Conservation (phyloP, 2,888 invertebrate genomes). For the Caenorhabditis imperialis region DNA sequence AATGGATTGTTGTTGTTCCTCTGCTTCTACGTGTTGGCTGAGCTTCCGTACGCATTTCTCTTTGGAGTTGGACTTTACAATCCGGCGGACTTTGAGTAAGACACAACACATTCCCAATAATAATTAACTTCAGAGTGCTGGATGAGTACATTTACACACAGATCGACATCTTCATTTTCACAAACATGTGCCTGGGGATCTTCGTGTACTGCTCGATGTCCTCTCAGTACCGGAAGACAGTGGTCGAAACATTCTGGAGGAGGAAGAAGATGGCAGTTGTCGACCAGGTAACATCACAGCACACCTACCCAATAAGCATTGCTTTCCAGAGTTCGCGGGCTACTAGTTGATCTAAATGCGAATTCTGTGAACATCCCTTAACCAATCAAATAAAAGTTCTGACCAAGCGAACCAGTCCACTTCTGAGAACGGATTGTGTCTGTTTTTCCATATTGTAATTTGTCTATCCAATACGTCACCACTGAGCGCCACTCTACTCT, state of each 20-base stretch:
- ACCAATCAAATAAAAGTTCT: no score
- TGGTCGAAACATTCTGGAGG: conserved; percentile 11
- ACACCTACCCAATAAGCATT: no score
- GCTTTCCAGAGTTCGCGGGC: no score
- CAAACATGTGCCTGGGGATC: conserved; percentile 42
- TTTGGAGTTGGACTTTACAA: conserved; percentile 28
- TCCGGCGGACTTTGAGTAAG: conserved; percentile 35
- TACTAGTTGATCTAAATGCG: no score
- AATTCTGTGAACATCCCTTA: no score
- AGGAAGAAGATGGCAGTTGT: background rate
- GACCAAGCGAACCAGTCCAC: no score
- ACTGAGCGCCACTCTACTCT: background rate
- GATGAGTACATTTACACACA: conserved; percentile 40
- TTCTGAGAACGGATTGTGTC: no score
- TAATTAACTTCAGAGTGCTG: conserved; percentile 10
- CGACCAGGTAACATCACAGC: no score
- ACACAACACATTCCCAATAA: no score
- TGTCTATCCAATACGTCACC: conserved; percentile 2
- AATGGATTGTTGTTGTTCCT: conserved; percentile 21
- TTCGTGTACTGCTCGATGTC: conserved; percentile 41
- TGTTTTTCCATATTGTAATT: no score
- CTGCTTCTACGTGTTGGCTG: conserved; percentile 27
- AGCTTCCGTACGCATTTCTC: conserved; percentile 30
- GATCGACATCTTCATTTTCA: conserved; percentile 34
- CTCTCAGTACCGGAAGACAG: conserved; percentile 30